Evolutionary conservation across 2,888 invertebrate genomes (phyloP).

Genomic region (Pegoplata infirma): DNA sequence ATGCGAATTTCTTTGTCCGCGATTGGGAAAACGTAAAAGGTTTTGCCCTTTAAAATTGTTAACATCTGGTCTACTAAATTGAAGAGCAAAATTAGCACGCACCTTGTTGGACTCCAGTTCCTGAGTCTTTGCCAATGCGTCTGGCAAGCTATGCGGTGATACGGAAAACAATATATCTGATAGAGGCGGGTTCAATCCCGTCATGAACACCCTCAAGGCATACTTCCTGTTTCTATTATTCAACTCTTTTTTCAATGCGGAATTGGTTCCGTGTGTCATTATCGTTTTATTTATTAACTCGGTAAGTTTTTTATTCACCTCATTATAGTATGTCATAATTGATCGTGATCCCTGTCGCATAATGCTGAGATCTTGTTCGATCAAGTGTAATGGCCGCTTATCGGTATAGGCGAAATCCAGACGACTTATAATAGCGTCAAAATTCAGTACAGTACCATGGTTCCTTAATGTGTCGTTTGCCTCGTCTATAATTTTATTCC

Average conservation of each 20-base stretch:
- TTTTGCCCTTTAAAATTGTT: neutral
- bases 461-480: constrained; percentile 43
- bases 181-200: constrained; percentile 30
- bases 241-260: constrained; percentile 26
- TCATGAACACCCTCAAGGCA: constrained; percentile 38
- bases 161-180: constrained; percentile 44
- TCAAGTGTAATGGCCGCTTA: constrained; percentile 43
- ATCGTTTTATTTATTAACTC: constrained; percentile 34
- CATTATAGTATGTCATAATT: constrained; percentile 25
- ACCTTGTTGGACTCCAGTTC: constrained; percentile 1
- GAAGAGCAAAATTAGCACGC: neutral
- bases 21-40: neutral
- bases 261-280: constrained; percentile 38
- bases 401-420: constrained; percentile 51
- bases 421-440: constrained; percentile 34
- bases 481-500: constrained; percentile 30
- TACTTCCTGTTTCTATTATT: constrained; percentile 37
- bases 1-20: neutral
- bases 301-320: constrained; percentile 35
- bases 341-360: constrained; percentile 36
- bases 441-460: constrained; percentile 46
- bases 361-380: constrained; percentile 50
- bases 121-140: constrained; percentile 42
- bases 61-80: neutral
- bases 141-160: constrained; percentile 34